Evolutionary conservation across 2,797 vertebrate species (phyloP).

Genomic region (Lepilemur ruficaudatus): DNA sequence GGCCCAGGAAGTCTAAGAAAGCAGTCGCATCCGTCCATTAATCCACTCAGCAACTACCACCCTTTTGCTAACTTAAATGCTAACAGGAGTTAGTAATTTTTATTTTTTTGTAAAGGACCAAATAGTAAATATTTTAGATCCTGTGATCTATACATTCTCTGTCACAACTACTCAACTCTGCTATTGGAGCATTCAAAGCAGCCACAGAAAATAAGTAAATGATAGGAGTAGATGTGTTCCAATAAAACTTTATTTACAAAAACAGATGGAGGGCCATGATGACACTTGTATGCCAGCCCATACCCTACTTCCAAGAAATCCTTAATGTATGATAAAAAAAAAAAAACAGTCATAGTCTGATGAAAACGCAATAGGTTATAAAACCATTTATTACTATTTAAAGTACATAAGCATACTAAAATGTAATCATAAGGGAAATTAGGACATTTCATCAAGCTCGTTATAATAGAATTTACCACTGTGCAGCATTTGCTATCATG

Average conservation of each 20-base stretch:
- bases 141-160: background rate
- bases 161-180: background rate
- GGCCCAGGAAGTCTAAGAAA: background rate
- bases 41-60: background rate
- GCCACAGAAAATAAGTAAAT: background rate
- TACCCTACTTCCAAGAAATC: background rate
- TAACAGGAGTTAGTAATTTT: background rate
- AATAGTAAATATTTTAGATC: background rate
- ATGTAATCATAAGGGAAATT: background rate
- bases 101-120: background rate
- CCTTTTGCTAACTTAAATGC: background rate
- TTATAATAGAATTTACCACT: background rate
- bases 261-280: background rate
- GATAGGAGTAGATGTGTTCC: background rate
- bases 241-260: slow-evolving; percentile 31
- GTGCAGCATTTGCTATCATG: background rate
- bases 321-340: background rate
- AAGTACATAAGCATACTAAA: background rate
- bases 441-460: background rate
- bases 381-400: background rate
- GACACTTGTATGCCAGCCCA: background rate
- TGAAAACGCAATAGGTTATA: background rate
- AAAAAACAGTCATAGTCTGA: background rate
- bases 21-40: too few species aligned
- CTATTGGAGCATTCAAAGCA: background rate